Conservation (phyloP, 2,888 invertebrate genomes). For the Caenorhabditis parvicauda region DNA sequence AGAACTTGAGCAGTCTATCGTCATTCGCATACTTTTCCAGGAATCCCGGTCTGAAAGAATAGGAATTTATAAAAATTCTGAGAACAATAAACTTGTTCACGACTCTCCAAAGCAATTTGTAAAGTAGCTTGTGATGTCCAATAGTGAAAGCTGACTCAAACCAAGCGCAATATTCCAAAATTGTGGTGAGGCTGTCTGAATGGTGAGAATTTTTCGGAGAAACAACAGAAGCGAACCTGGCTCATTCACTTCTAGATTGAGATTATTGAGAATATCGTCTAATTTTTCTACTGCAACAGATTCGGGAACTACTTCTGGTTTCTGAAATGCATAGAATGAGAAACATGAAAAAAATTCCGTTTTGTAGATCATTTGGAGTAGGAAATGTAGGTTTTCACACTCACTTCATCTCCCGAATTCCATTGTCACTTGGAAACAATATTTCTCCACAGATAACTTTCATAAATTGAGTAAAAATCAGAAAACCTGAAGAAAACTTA, state of each 20-base stretch:
- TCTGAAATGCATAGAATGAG: conserved; percentile 3
- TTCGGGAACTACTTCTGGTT: conserved; percentile 18
- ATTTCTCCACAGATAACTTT: no score
- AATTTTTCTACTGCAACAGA: conserved; percentile 13
- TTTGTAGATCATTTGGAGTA: no score
- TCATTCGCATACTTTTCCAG: conserved; percentile 26
- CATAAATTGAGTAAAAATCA: not conserved
- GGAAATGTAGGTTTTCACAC: no score
- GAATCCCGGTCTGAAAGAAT: conserved; percentile 16
- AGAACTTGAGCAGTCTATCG: conserved; percentile 39
- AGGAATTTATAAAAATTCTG: not conserved
- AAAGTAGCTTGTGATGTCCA: conserved; percentile 37
- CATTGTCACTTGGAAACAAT: no score
- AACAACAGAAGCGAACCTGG: no score
- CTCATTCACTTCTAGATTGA: no score
- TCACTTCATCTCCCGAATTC: no score
- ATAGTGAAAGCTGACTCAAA: conserved; percentile 35
- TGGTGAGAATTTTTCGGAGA: no score
- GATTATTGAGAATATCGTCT: conserved; percentile 6
- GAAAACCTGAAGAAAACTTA: not conserved
- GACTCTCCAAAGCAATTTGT: conserved; percentile 39
- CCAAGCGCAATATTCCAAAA: conserved; percentile 38
- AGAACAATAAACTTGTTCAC: conserved; percentile 10
- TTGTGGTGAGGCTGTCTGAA: no score
- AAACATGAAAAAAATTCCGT: no score